Conservation (phyloP, 2,888 invertebrate species). For the Lypha dubia region DNA sequence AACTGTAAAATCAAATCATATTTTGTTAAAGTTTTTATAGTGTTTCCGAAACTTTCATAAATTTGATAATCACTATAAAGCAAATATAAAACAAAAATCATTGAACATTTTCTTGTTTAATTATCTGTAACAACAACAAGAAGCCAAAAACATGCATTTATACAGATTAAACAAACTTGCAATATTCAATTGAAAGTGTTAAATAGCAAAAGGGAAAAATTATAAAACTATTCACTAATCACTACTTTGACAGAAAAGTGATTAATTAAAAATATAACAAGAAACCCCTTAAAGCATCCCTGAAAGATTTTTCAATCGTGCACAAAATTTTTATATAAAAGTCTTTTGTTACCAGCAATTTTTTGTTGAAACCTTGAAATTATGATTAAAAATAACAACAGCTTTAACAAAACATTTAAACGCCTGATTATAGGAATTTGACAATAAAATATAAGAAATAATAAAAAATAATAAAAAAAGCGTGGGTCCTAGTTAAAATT, state of each 20-base stretch:
- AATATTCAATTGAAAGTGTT: background rate
- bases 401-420: background rate
- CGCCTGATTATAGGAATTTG: background rate
- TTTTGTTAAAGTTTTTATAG: too few relatives aligned
- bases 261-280: slow-evolving; percentile 49
- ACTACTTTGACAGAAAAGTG: slow-evolving; percentile 26
- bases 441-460: background rate
- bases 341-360: too few relatives aligned
- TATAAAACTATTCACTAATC: background rate
- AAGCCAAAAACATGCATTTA: background rate
- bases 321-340: slow-evolving; percentile 15
- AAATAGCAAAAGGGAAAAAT: background rate
- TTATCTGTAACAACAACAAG: too few relatives aligned
- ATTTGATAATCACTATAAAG: too few relatives aligned
- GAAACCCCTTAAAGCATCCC: background rate
- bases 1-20: too few relatives aligned
- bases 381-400: background rate
- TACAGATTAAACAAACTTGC: background rate
- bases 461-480: background rate
- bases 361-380: slow-evolving; percentile 54
- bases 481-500: slow-evolving; percentile 24
- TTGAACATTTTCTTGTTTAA: too few relatives aligned
- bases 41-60: too few relatives aligned
- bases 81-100: too few relatives aligned
- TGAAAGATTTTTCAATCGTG: background rate